Evolutionary conservation across 2,113 vertebrate genomes (phyloP).

Genomic region (Catharus bicknelli): DNA sequence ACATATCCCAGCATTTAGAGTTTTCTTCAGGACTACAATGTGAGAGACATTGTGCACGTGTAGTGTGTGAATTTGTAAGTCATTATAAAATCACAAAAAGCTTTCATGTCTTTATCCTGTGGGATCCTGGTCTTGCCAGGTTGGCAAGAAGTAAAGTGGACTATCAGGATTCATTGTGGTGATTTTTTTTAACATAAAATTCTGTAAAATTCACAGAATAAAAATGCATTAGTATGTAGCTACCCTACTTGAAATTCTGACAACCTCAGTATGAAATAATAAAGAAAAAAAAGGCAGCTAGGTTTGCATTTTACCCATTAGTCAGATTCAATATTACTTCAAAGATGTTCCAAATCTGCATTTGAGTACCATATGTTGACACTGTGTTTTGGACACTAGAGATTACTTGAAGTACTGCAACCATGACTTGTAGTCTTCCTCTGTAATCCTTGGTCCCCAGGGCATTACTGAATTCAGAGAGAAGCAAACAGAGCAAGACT

Average conservation of each 20-base stretch:
- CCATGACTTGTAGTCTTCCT: constrained; percentile 76
- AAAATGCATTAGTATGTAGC: not conserved
- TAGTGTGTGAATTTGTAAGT: not conserved
- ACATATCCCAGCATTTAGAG: not conserved
- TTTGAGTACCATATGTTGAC: constrained; percentile 84
- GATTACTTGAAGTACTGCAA: constrained; percentile 74
- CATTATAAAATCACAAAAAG: not conserved
- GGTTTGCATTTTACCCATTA: not conserved
- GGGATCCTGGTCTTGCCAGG: not conserved
- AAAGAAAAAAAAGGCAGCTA: not conserved
- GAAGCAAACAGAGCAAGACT: constrained; percentile 46
- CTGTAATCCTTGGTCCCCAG: constrained; percentile 85
- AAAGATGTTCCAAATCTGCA: constrained; percentile 84
- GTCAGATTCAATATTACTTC: constrained; percentile 74
- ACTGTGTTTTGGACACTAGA: constrained; percentile 78
- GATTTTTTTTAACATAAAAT: not conserved
- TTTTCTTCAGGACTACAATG: not conserved
- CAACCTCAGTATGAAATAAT: not conserved
- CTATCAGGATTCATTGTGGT: not conserved
- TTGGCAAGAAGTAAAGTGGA: not conserved
- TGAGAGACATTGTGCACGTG: not conserved
- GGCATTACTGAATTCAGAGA: constrained; percentile 82
- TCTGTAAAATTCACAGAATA: not conserved
- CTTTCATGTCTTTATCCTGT: not conserved
- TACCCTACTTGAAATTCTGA: constrained; percentile 20